Evolutionary conservation across 2,888 invertebrate genomes (phyloP).

Genomic region (Dynastes tityus): DNA sequence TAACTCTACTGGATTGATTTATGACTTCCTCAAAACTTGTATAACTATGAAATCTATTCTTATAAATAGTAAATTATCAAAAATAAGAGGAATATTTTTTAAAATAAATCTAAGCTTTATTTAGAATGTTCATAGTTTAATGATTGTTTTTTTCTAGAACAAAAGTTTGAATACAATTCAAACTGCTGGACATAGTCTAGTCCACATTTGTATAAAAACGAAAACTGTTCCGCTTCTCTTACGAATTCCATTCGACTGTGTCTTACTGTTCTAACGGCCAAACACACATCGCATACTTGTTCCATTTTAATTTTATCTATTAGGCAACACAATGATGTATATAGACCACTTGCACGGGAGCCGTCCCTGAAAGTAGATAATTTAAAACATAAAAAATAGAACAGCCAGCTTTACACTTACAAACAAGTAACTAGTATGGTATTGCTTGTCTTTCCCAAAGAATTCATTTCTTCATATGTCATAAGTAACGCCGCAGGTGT

Average conservation of each 20-base stretch:
- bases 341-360: conserved; percentile 70
- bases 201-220: conserved; percentile 45
- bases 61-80: no score
- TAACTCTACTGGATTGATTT: no score
- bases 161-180: conserved; percentile 50
- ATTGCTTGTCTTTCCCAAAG: conserved; percentile 62
- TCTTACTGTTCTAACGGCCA: conserved; percentile 69
- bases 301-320: conserved; percentile 72
- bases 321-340: conserved; percentile 69
- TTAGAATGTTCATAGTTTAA: no score
- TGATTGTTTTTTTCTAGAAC: not conserved
- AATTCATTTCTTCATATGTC: conserved; percentile 66
- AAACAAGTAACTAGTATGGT: conserved; percentile 68
- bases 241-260: conserved; percentile 69
- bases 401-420: conserved; percentile 61
- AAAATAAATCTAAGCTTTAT: no score
- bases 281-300: conserved; percentile 71
- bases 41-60: no score
- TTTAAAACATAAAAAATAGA: not conserved
- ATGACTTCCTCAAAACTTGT: no score
- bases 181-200: conserved; percentile 49
- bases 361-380: conserved; percentile 68
- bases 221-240: conserved; percentile 59
- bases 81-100: no score
- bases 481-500: conserved; percentile 63